Conservation (phyloP, 2,888 invertebrate species). For the Andrena chrysosceles region DNA sequence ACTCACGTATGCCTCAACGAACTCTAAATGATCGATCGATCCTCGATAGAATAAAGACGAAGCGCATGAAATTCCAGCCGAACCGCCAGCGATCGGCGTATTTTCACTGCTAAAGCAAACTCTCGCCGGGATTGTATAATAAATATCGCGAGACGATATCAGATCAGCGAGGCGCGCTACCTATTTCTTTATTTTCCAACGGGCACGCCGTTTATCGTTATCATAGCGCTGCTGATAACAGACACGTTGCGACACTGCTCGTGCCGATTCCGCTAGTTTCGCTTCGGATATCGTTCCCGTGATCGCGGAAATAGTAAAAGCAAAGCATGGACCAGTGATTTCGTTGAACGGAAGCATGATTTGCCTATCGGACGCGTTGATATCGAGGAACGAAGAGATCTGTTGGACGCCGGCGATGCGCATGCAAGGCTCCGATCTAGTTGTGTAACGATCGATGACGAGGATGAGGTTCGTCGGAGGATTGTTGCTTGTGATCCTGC, state of each 20-base stretch:
- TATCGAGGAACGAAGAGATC: background rate
- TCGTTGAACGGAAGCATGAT: background rate
- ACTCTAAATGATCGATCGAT: too few species aligned
- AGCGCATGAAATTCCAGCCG: background rate
- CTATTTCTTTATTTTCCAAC: constrained; percentile 20
- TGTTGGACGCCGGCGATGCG: background rate
- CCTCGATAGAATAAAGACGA: too few species aligned
- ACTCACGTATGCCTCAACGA: too few species aligned
- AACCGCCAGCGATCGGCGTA: background rate
- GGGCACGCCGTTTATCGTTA: constrained; percentile 53
- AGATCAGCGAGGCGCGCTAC: constrained; percentile 19
- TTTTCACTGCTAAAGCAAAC: constrained; percentile 15
- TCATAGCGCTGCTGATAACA: constrained; percentile 58
- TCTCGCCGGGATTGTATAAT: background rate
- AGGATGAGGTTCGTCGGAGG: constrained; percentile 23
- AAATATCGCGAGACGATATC: constrained; percentile 35
- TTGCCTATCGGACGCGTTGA: background rate
- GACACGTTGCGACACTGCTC: constrained; percentile 25
- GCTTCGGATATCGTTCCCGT: constrained; percentile 12
- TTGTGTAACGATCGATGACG: background rate
- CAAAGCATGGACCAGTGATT: background rate
- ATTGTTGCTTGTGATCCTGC: background rate
- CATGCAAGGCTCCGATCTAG: background rate
- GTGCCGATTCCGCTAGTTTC: constrained; percentile 44
- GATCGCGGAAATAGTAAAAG: background rate